Base-by-base conservation (phyloP, 2,113 vertebrate species). In the Thryonomys swinderianus region DNA sequence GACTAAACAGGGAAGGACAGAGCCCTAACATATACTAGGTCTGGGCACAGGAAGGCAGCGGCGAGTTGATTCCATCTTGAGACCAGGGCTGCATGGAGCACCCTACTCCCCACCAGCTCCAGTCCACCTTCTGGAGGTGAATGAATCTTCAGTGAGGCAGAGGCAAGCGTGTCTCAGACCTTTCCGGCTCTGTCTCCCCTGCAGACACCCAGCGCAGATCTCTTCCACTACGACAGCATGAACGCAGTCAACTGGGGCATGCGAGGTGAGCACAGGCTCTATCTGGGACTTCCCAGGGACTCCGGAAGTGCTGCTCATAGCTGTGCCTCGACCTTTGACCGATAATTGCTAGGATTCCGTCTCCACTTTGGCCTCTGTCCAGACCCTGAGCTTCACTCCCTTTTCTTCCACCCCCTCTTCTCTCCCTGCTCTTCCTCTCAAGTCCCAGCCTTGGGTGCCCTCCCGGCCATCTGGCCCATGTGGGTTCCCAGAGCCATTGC, bases 181-280 rank as follows among this genome's bases (percentile, higher is more conserved):
- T 30, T 45, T 11, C n/a, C 88, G 40, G n/a, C 14, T 95, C 67
- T 95, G 0, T 98, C 81, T 84, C n/a, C 85, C 90, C 81, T 32
- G 1, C 98, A 99, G 99, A 98, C 98, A 42, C 98, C 98, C 93
- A 99, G 99, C 74, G 99, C 99, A 0, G 99, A 99, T 85, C 99
- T 99, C 79, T 99, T 99, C 98, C 99, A 99, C 98, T 99, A 99
- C 0, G 99, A 99, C 98, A 99, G 99, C 96, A 98, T 99, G 57
- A 99, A 99, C 0, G 99, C 99, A 21, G 99, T 99, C 97, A 99
- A 99, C 98, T 99, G 99, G 99, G 99, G 99, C 74, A 99, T 99
- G 99, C 98, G 99, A 99, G 99, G 99, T 99, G 97, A 97, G 97
- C 0, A 0, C 12, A 0, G 32, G 48, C 10, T 62, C 3, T 3